These are phyloP conservation scores for Epinotia brunnichana DNA, from an alignment of 2,888 invertebrate genomes.

Conservation along the genomic window DNA sequence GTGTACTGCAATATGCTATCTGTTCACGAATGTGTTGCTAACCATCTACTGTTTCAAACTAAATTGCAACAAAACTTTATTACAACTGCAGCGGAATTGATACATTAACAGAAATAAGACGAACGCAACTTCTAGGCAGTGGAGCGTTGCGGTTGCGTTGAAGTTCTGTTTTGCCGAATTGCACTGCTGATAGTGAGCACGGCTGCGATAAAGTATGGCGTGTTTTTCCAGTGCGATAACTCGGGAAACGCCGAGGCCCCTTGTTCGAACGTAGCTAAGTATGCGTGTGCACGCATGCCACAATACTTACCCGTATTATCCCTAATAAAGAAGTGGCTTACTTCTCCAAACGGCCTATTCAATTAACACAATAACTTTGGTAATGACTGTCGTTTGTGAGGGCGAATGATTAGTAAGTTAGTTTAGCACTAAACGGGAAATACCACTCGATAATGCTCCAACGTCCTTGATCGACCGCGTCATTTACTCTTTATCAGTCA, in stretches of 20 bases:
- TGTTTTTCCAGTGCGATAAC: slow-evolving; percentile 78
- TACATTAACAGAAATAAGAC: background rate
- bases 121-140: background rate
- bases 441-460: slow-evolving; percentile 69
- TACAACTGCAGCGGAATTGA: slow-evolving; percentile 14
- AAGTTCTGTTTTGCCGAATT: slow-evolving; percentile 52
- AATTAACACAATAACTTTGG: slow-evolving; percentile 29
- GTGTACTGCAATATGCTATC: slow-evolving; percentile 22
- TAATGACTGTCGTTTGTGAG: slow-evolving; percentile 54
- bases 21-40: slow-evolving; percentile 31
- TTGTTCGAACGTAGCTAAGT: slow-evolving; percentile 47
- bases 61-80: slow-evolving; percentile 24
- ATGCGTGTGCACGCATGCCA: slow-evolving; percentile 47
- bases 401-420: slow-evolving; percentile 47
- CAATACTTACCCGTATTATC: slow-evolving; percentile 18
- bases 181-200: slow-evolving; percentile 72
- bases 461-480: slow-evolving; percentile 81
- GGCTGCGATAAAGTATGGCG: slow-evolving; percentile 73
- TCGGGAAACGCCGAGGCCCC: slow-evolving; percentile 67
- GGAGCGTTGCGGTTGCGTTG: slow-evolving; percentile 30
- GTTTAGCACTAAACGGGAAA: slow-evolving; percentile 74
- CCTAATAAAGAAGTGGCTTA: slow-evolving; percentile 15
- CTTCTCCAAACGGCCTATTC: slow-evolving; percentile 17
- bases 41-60: slow-evolving; percentile 4
- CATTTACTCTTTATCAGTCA: slow-evolving; percentile 76